Evolutionary conservation across 2,888 invertebrate genomes (phyloP).

Genomic region (Eupithecia exiguata): DNA sequence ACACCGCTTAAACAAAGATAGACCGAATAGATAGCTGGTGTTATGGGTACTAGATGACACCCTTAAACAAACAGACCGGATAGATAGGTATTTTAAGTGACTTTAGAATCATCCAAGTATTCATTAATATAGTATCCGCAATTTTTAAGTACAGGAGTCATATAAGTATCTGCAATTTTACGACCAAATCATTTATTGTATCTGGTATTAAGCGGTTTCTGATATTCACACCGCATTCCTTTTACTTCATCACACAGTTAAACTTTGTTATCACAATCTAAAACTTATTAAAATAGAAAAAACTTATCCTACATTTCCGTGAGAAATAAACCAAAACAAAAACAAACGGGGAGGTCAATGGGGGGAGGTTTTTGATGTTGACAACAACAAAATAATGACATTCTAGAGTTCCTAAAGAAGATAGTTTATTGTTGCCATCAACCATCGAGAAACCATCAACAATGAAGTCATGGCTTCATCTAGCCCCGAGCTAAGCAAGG

Average conservation of each 20-base stretch:
- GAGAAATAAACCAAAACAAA: not conserved
- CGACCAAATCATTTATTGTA: not conserved
- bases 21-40: not conserved
- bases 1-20: not conserved
- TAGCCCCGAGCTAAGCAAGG: no score
- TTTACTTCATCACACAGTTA: not conserved
- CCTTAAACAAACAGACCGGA: no score
- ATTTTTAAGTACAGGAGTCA: no score
- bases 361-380: slow-evolving; percentile 3
- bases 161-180: not conserved
- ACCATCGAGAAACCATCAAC: no score
- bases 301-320: not conserved
- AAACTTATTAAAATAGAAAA: not conserved
- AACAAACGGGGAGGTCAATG: no score
- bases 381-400: not conserved
- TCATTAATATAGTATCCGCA: no score
- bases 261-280: not conserved
- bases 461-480: no score
- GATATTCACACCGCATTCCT: not conserved
- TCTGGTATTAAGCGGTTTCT: not conserved
- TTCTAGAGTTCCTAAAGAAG: not conserved
- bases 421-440: no score
- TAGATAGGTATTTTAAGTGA: not conserved
- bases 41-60: no score
- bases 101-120: not conserved